These are phyloP conservation scores for Actinopyga echinites DNA, from an alignment of 53 echinoderm and acorn worm species.

Conservation along the genomic window DNA sequence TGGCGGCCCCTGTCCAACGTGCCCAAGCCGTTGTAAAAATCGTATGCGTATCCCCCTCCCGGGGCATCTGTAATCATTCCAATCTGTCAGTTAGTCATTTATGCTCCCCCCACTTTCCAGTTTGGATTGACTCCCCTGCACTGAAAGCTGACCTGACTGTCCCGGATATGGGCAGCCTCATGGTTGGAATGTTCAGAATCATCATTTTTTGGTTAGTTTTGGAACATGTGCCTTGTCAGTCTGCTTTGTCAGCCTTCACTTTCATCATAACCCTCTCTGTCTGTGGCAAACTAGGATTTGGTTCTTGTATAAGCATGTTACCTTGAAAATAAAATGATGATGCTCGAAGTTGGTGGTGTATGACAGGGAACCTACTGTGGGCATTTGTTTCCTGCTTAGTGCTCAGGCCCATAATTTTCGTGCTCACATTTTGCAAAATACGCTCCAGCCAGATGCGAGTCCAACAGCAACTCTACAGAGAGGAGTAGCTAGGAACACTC, in stretches of 20 bases:
- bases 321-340: background rate
- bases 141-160: slow-evolving; percentile 2
- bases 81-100: too few species aligned
- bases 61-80: too few species aligned
- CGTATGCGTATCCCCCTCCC: too few species aligned
- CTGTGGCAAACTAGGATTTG: background rate
- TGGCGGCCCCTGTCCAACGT: too few species aligned
- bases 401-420: background rate
- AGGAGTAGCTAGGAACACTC: background rate
- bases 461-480: background rate
- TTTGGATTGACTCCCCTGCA: too few species aligned
- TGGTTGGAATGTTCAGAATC: background rate
- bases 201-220: background rate
- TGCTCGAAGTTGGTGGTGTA: background rate
- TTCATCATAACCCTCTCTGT: background rate
- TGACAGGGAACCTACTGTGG: background rate
- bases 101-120: too few species aligned
- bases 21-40: too few species aligned
- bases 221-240: slow-evolving; percentile 20
- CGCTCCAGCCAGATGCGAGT: background rate
- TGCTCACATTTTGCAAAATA: slow-evolving; percentile 18
- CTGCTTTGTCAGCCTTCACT: background rate
- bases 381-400: slow-evolving; percentile 9
- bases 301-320: background rate
- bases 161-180: slow-evolving; percentile 8